Evolutionary conservation across 2,113 vertebrate species (phyloP).

Genomic region (Gasterosteus nipponicus): DNA sequence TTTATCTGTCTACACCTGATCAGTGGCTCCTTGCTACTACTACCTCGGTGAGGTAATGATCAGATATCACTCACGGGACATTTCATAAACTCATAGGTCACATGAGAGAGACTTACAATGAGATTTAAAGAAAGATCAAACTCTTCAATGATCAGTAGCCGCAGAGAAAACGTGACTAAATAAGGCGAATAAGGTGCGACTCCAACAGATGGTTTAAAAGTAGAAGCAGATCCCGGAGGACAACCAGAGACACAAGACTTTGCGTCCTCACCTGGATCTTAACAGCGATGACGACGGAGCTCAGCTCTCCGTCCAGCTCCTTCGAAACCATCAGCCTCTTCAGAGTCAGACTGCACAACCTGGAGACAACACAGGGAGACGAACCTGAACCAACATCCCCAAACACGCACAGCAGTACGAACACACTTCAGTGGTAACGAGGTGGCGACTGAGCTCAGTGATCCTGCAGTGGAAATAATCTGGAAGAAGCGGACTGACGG

Average conservation of each 20-base stretch:
- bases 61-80: no score
- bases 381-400: not conserved
- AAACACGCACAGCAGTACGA: not conserved
- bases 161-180: not conserved
- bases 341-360: conserved; percentile 77
- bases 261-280: conserved; percentile 75
- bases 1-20: no score
- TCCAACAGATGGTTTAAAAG: no score
- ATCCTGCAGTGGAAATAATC: not conserved
- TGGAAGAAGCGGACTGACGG: not conserved
- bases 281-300: conserved; percentile 77
- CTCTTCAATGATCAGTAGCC: not conserved
- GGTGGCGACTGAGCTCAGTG: no score
- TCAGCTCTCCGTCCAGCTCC: conserved; percentile 78
- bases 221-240: not conserved
- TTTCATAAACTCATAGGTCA: no score
- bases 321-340: conserved; percentile 76
- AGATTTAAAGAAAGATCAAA: not conserved
- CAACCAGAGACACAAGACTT: not conserved
- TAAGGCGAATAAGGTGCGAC: not conserved
- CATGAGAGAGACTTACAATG: no score
- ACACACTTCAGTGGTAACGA: not conserved
- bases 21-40: no score
- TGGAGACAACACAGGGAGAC: not conserved
- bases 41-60: no score